These are phyloP conservation scores for Entomyzon cyanotis DNA, from an alignment of 2,113 vertebrate genomes.

Conservation along the genomic window DNA sequence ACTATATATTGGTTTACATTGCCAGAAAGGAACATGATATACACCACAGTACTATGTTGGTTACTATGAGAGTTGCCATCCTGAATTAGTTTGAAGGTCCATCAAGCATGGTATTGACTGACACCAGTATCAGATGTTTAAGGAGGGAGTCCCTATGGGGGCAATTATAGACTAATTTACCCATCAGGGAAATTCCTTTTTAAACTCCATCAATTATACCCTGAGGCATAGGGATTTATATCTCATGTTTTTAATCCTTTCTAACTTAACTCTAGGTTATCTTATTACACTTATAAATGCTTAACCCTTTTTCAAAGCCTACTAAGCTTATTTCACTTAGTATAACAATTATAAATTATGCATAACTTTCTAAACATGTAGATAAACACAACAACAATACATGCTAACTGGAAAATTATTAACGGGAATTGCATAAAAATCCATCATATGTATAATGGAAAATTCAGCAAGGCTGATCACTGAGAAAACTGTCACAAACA, in stretches of 20 bases:
- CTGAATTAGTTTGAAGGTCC: slow-evolving; percentile 16
- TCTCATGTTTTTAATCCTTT: slow-evolving; percentile 42
- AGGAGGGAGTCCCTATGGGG: slow-evolving; percentile 25
- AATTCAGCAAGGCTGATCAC: background rate
- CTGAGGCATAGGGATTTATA: slow-evolving; percentile 17
- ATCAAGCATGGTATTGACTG: slow-evolving; percentile 17
- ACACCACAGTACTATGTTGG: background rate
- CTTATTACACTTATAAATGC: background rate
- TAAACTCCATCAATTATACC: slow-evolving; percentile 46
- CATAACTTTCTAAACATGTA: background rate
- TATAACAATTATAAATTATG: background rate
- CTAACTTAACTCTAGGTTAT: slow-evolving; percentile 28
- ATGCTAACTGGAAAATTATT: background rate
- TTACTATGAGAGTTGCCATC: background rate
- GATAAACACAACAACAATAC: background rate
- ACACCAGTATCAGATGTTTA: slow-evolving; percentile 25
- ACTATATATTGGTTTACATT: background rate
- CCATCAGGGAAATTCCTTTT: slow-evolving; percentile 46
- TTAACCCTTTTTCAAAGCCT: slow-evolving; percentile 27
- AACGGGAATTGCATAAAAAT: background rate
- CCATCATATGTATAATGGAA: background rate
- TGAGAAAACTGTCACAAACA: background rate
- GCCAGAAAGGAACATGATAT: background rate
- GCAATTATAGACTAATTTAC: slow-evolving; percentile 51
- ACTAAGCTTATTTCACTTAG: background rate